These are phyloP conservation scores for Telmatochromis sp. DNA, from an alignment of 2,113 vertebrate species.

Conservation along the genomic window DNA sequence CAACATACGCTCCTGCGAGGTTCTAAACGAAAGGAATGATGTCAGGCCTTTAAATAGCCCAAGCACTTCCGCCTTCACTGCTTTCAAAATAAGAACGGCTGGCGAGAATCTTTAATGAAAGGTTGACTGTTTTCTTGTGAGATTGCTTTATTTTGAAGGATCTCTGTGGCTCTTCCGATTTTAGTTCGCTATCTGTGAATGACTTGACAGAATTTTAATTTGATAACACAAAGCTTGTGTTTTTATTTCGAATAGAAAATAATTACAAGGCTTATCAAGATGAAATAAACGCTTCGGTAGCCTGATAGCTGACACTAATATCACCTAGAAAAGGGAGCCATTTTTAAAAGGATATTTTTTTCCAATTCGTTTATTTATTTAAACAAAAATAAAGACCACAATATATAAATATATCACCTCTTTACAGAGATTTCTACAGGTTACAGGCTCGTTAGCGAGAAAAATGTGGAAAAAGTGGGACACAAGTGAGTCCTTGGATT, in stretches of 20 bases:
- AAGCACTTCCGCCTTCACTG: background rate
- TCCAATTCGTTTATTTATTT: background rate
- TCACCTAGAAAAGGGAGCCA: background rate
- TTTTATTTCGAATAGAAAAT: background rate
- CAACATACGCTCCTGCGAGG: slow-evolving; percentile 8
- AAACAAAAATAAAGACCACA: background rate
- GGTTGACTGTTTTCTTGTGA: accelerated
- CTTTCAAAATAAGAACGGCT: slow-evolving; percentile 28
- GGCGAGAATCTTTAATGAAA: accelerated
- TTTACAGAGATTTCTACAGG: background rate
- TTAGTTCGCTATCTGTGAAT: background rate
- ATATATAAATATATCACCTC: background rate
- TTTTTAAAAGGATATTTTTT: background rate
- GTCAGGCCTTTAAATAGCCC: background rate
- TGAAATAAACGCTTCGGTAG: background rate
- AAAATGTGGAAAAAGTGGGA: background rate
- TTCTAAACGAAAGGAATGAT: background rate
- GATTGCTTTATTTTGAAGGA: slow-evolving; percentile 7
- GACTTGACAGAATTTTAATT: background rate
- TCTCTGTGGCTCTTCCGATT: background rate
- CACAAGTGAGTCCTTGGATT: background rate
- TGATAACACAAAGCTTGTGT: background rate
- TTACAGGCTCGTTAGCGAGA: background rate
- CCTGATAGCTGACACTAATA: background rate
- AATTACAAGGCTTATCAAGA: background rate